Base-by-base conservation (phyloP, 1,140 invertebrate species). In the Drosophila mauritiana region DNA sequence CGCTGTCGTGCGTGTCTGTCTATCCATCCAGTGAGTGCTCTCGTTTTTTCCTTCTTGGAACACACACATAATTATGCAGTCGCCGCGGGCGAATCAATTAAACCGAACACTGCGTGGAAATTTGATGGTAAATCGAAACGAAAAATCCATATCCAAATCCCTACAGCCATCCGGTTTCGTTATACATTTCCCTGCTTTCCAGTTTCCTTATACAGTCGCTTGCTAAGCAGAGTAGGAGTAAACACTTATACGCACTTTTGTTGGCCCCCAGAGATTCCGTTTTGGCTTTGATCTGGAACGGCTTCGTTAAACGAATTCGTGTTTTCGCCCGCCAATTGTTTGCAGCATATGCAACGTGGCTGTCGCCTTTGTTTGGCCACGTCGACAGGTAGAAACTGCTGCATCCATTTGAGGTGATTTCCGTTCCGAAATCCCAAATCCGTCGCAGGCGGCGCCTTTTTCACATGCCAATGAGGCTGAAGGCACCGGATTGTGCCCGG, bases 371-470 rank as follows among this genome's bases (percentile, higher is more conserved):
- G 74, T 82, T 81, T 55, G 76, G 73, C 58, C 73, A 55, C 67
- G 53, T 59, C 22, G 17, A 10, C 64, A 70, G 51, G 67, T 59
- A 13, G 25, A 77, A 73, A 70, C 73, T 68, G 59, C 73, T 67
- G 70, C 80, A 62, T 39, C 51, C 39, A 49, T 48, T 84, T 64
- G 77, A 49, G 86, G 73, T 78, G 82, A 85, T 86, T 85, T 86
- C 82, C 82, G 69, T 48, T 64, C n/a, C 13, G 37, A 59, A 55
- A 42, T 42, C n/a, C 31, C 46, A 78, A 78, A 65, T 73, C 75
- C 64, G 43, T 61, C 10, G 56, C 75, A 55, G 37, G 37, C 63
- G 63, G 31, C 45, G 42, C 56, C 57, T 59, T 56, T 59, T 43
- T 15, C 68, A 86, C 81, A 86, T 85, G 81, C 64, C 78, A 86